Conservation (phyloP, 2,888 invertebrate genomes). For the Pyrochroa serraticornis region DNA sequence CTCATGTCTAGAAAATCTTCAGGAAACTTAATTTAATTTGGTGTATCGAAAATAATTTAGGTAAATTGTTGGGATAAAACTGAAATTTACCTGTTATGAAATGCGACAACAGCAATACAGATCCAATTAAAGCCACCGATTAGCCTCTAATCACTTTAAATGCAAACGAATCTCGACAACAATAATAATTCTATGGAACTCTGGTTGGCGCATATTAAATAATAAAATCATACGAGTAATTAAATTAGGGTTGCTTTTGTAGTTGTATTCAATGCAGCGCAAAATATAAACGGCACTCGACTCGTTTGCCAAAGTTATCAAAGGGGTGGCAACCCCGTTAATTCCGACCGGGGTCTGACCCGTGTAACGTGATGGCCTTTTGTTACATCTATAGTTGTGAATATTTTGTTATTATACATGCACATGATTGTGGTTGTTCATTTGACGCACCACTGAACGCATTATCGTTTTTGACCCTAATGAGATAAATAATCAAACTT, state of each 20-base stretch:
- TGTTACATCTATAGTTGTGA: conserved; percentile 9
- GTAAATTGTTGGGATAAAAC: too few species aligned
- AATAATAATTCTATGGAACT: conserved; percentile 13
- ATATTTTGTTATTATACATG: conserved; percentile 15
- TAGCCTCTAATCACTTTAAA: conserved; percentile 9
- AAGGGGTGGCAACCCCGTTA: conserved; percentile 27
- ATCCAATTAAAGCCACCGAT: too few species aligned
- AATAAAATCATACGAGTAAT: conserved; percentile 49
- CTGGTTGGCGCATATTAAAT: conserved; percentile 41
- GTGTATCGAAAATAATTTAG: too few species aligned
- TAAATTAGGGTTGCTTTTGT: conserved; percentile 47
- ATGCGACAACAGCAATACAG: too few species aligned
- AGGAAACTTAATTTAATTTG: too few species aligned
- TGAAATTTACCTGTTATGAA: too few species aligned
- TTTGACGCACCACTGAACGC: conserved; percentile 35
- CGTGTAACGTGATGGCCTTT: conserved; percentile 17
- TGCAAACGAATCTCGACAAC: conserved; percentile 13
- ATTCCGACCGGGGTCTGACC: conserved; percentile 16
- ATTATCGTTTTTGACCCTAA: neutral
- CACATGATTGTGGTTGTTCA: conserved; percentile 38
- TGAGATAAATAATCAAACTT: too few species aligned
- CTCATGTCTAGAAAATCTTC: too few species aligned
- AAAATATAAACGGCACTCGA: conserved; percentile 29
- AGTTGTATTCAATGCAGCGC: conserved; percentile 39
- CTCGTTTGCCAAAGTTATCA: conserved; percentile 29